Conservation (phyloP, 1,140 invertebrate genomes). For the Drosophila watanabei region DNA sequence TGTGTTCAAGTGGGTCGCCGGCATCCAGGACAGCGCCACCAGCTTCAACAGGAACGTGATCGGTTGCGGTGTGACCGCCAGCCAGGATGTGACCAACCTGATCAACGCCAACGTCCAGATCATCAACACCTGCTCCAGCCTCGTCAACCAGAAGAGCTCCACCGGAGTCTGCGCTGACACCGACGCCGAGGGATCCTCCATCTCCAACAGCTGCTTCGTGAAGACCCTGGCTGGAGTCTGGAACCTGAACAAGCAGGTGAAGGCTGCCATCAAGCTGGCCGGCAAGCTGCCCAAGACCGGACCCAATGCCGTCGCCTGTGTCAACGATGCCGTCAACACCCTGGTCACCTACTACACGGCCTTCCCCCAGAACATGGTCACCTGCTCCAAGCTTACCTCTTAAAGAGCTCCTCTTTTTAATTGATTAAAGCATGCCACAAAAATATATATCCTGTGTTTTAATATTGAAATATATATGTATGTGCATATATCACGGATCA, state of each 20-base stretch:
- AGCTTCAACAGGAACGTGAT: conserved; percentile 40
- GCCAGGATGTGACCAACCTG: conserved; percentile 59
- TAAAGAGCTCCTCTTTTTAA: not conserved
- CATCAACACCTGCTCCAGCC: conserved; percentile 37
- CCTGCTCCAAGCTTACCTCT: conserved; percentile 66
- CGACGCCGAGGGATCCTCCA: conserved; percentile 10
- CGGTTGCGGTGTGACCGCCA: conserved; percentile 51
- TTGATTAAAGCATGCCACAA: conserved; percentile 3
- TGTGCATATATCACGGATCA: not conserved
- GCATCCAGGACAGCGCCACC: conserved; percentile 56
- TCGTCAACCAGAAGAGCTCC: conserved; percentile 38
- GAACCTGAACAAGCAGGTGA: conserved; percentile 36
- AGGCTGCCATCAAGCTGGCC: conserved; percentile 31
- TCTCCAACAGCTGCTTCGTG: conserved; percentile 34
- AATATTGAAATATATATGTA: not conserved
- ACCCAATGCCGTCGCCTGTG: conserved; percentile 57
- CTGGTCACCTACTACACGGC: conserved; percentile 60
- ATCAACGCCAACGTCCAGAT: conserved; percentile 60
- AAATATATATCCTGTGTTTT: not conserved
- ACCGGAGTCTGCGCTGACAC: conserved; percentile 41
- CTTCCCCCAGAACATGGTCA: conserved; percentile 54
- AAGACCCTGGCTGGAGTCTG: conserved; percentile 30
- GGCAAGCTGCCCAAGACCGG: conserved; percentile 57
- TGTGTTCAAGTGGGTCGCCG: conserved; percentile 59
- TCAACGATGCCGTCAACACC: conserved; percentile 33